A percentile compares a stretch with the other conserved stretches of the same genome.
Conservation (phyloP, 2,888 invertebrate genomes). For the Fissipunctia ypsillon region DNA sequence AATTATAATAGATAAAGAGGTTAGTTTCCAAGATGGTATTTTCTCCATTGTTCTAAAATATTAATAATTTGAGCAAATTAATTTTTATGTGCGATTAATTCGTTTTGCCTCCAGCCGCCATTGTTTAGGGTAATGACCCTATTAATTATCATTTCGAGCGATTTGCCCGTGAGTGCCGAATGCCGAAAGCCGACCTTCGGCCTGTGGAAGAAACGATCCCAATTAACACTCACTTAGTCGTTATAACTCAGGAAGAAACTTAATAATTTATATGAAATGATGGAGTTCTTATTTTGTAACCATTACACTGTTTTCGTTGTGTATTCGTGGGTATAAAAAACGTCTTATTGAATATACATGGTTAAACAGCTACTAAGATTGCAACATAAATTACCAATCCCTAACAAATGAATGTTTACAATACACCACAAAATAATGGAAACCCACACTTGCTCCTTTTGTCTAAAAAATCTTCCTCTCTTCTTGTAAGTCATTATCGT, state of each 20-base stretch:
- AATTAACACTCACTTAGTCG: constrained; percentile 61
- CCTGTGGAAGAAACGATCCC: constrained; percentile 40
- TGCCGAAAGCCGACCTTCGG: constrained; percentile 31
- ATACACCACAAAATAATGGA: background rate
- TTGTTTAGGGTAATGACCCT: constrained; percentile 68
- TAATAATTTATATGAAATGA: constrained; percentile 5
- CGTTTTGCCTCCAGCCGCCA: constrained; percentile 48
- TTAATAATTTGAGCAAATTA: constrained; percentile 60
- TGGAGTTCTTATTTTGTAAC: background rate
- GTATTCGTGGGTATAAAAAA: background rate
- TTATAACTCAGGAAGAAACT: constrained; percentile 21
- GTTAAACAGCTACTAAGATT: no score
- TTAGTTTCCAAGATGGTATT: constrained; percentile 31
- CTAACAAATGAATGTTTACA: background rate
- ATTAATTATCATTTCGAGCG: constrained; percentile 70
- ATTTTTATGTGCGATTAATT: constrained; percentile 67
- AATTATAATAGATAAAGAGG: constrained; percentile 11
- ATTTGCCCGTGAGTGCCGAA: constrained; percentile 61
- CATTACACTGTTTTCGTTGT: background rate
- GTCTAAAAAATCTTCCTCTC: background rate
- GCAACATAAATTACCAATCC: background rate
- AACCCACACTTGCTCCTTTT: background rate
- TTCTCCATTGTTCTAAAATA: constrained; percentile 55
- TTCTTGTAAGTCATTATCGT: background rate
- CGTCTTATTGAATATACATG: background rate